Conservation (phyloP, 2,797 vertebrate genomes). For the Sorex maritimensis region DNA sequence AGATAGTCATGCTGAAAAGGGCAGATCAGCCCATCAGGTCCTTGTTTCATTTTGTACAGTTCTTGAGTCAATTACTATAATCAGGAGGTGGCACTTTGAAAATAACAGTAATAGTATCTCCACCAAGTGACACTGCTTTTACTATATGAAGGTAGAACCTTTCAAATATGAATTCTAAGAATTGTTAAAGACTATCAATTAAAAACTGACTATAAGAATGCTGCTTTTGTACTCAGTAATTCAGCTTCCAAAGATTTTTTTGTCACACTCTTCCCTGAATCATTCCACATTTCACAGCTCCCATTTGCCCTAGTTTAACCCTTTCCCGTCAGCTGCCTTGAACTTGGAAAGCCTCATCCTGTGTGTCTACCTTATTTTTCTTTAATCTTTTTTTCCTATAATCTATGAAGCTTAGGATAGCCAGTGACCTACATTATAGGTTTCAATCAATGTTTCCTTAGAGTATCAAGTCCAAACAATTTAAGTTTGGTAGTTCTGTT, state of each 20-base stretch:
- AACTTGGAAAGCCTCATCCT: not conserved
- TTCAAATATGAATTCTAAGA: conserved; percentile 15
- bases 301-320: not conserved
- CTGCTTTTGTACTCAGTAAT: not conserved
- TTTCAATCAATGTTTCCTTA: not conserved
- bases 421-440: not conserved
- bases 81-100: conserved; percentile 53
- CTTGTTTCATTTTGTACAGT: conserved; percentile 11
- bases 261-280: not conserved
- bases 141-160: conserved; percentile 41
- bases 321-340: not conserved
- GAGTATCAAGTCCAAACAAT: not conserved
- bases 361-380: not conserved
- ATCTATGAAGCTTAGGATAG: not conserved
- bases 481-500: not conserved
- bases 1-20: not conserved
- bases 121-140: conserved; percentile 24
- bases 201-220: not conserved
- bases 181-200: not conserved
- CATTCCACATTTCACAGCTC: not conserved
- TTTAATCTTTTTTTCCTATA: accelerated
- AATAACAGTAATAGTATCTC: conserved; percentile 73
- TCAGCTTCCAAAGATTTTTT: not conserved
- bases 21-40: not conserved
- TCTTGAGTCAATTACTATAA: conserved; percentile 59